Conservation (phyloP, 2,888 invertebrate genomes). For the Physocephala rufipes region DNA sequence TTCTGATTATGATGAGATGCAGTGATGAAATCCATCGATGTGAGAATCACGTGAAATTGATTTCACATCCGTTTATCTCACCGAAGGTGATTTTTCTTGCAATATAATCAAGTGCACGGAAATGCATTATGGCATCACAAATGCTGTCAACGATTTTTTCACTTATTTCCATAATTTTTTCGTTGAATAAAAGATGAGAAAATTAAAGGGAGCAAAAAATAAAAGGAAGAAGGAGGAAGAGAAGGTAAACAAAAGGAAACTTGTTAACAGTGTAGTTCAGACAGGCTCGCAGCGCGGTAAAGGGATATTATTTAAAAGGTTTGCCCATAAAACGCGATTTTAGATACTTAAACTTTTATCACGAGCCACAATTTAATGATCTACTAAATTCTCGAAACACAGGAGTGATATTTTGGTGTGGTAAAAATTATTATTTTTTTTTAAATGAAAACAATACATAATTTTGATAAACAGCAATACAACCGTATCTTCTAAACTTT, state of each 20-base stretch:
- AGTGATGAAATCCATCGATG: not conserved
- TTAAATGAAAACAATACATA: no score
- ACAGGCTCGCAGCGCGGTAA: no score
- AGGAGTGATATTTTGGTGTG: no score
- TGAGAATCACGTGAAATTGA: not conserved
- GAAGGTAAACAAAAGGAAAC: not conserved
- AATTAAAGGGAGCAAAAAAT: not conserved
- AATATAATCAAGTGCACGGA: not conserved
- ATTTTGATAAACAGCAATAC: no score
- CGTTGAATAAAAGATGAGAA: conserved; percentile 9
- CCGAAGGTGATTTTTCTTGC: not conserved
- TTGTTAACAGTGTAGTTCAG: not conserved
- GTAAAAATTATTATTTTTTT: no score
- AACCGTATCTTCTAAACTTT: no score
- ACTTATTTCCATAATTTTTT: not conserved
- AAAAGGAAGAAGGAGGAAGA: not conserved
- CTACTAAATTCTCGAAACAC: no score
- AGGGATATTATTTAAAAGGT: no score
- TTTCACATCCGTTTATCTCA: not conserved
- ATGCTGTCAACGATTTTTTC: not conserved
- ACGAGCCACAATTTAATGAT: no score
- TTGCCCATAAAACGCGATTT: no score
- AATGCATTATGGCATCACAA: not conserved
- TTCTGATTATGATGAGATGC: not conserved
- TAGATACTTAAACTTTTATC: no score